Evolutionary conservation across 2,797 vertebrate species (phyloP), one percentile per base, ranked within the genome.

Genomic region (Prunella strophiata): DNA sequence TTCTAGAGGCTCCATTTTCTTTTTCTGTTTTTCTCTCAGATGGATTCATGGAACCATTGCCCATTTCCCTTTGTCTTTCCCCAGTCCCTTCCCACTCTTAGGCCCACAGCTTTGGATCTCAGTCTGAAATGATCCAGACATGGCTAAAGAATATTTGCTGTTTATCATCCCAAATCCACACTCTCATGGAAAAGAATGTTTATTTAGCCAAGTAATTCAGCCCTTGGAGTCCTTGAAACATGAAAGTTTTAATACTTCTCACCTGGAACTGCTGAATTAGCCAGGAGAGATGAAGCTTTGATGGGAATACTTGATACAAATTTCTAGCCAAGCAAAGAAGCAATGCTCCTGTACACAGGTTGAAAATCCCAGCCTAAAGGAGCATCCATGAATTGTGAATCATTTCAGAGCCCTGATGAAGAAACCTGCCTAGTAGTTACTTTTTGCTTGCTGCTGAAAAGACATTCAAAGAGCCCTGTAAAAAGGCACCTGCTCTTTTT

Each of bases 201-300:
- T 73, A 55, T 91, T 94, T 57, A 71, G 57, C 54, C 4, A 42
- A 36, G 45, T 79, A 82, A 85, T 79, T 79, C 45, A 90, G 55
- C 38, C 89, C 55, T 42, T 63, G 42, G 74, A 65, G 63, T 90
- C 83, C 65, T 82, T 90, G 74, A 89, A 25, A 76, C 45, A 82
- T 65, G 73, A 55, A 94, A 77, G n/a, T 93, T 96, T 90, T 62
- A 85, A 77, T 84, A 67, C 71, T 61, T 85, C 52, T 88, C 71
- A 85, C 91, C 74, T 91, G 77, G 88, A 86, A 87, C 29, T 74
- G 85, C 88, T 88, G 76, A 94, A 59, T 74, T 89, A 77, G 57
- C 50, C 50, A 77, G 75, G 72, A 95, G 84, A 96, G 68, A 65
- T 51, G 61, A 77, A 80, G 78, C 68, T 93, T 94, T 94, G 93